phyloP scores from a whole-genome alignment of 2,888 invertebrate genomes.

The Poecilus cupreus region DNA sequence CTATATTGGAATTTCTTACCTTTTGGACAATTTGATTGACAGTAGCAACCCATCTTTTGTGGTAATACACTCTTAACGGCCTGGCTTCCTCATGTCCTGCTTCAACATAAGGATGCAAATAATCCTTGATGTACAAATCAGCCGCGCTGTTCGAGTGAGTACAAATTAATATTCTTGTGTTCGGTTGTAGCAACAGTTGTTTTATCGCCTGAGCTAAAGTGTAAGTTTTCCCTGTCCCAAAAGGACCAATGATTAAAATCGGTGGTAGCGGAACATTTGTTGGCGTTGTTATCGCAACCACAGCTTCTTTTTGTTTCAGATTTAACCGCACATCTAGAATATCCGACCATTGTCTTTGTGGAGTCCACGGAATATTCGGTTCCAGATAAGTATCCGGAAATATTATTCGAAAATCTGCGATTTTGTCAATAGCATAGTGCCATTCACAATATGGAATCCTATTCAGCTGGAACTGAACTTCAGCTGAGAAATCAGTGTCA shows the following conservation, averaged over 20 bases:
- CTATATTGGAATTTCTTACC: slow-evolving; percentile 70
- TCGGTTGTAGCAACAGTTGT: slow-evolving; percentile 78
- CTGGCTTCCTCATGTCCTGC: slow-evolving; percentile 79
- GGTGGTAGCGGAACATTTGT: slow-evolving; percentile 79
- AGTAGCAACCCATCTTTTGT: slow-evolving; percentile 85
- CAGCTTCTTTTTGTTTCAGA: slow-evolving; percentile 86
- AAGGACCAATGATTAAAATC: slow-evolving; percentile 84
- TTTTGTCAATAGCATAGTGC: slow-evolving; percentile 87
- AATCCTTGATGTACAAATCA: slow-evolving; percentile 89
- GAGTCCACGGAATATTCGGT: slow-evolving; percentile 82
- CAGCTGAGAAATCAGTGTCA: slow-evolving; percentile 80
- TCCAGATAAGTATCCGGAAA: slow-evolving; percentile 81
- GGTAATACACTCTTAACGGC: slow-evolving; percentile 87
- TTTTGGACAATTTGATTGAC: slow-evolving; percentile 82
- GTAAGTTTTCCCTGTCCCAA: slow-evolving; percentile 92
- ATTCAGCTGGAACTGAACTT: slow-evolving; percentile 88
- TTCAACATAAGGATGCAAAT: slow-evolving; percentile 85
- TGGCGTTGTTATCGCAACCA: slow-evolving; percentile 84
- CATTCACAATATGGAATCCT: slow-evolving; percentile 88
- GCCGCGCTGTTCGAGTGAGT: slow-evolving; percentile 93
- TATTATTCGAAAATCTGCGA: slow-evolving; percentile 81
- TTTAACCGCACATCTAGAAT: slow-evolving; percentile 80
- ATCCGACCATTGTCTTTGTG: slow-evolving; percentile 81
- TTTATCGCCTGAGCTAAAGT: slow-evolving; percentile 85
- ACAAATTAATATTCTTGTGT: slow-evolving; percentile 85